phyloP scores from a whole-genome alignment of 2,113 vertebrate species.

The Saccopteryx bilineata region DNA sequence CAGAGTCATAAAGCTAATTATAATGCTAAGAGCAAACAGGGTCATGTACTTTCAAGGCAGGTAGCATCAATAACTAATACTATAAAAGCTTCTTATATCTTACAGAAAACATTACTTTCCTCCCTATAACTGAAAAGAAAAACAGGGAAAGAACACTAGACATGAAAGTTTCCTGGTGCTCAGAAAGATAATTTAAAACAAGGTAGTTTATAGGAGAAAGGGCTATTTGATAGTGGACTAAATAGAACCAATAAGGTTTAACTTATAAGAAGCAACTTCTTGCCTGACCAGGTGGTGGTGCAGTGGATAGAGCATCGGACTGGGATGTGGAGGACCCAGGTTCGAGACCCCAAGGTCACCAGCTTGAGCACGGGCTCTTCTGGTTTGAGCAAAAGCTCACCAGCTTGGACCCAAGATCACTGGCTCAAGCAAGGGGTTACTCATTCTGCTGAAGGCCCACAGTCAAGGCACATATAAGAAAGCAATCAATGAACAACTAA shows the following conservation, averaged over 20 bases:
- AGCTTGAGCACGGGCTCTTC: too few relatives aligned
- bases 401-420: too few relatives aligned
- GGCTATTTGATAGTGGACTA: neutral
- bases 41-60: slow-evolving; percentile 49
- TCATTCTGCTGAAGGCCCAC: too few relatives aligned
- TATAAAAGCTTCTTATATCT: neutral
- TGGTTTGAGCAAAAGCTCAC: too few relatives aligned
- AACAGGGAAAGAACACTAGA: neutral
- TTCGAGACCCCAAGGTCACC: too few relatives aligned
- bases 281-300: too few relatives aligned
- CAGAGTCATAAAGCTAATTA: slow-evolving; percentile 30
- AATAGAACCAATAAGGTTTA: neutral
- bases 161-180: neutral
- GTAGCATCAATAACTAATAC: slow-evolving; percentile 59
- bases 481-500: too few relatives aligned
- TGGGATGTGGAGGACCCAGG: too few relatives aligned
- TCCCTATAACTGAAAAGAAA: neutral
- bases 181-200: slow-evolving; percentile 53
- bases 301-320: too few relatives aligned
- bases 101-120: slow-evolving; percentile 34
- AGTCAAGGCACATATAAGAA: too few relatives aligned
- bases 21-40: neutral
- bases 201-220: neutral
- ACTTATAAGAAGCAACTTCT: too few relatives aligned
- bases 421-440: too few relatives aligned